Conservation (phyloP, 2,113 vertebrate species). For the Callocephalon fimbriatum region DNA sequence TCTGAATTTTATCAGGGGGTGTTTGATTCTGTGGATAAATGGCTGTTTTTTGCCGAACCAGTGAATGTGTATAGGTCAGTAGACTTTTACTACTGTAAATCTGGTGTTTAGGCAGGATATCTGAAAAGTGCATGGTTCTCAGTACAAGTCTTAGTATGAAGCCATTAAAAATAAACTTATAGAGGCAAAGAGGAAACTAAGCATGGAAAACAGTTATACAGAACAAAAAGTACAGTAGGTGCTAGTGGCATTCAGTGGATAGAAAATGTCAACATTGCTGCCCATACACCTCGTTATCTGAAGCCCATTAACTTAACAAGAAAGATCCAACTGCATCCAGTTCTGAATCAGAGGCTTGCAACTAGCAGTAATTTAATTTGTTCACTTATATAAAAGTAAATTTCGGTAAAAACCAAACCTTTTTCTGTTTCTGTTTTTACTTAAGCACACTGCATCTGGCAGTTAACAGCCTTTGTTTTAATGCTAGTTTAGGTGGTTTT, state of each 20-base stretch:
- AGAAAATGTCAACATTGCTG: not conserved
- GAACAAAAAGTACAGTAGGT: not conserved
- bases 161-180: accelerated
- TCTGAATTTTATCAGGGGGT: not conserved
- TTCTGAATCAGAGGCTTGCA: not conserved
- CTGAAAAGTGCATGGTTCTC: not conserved
- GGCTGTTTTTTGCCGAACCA: not conserved
- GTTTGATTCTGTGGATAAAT: not conserved
- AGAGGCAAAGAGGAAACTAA: not conserved
- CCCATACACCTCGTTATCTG: not conserved
- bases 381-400: not conserved
- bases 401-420: not conserved
- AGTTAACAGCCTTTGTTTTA: not conserved
- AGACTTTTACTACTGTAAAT: not conserved
- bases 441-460: not conserved
- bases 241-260: not conserved
- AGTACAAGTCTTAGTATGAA: not conserved
- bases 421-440: not conserved
- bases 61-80: not conserved
- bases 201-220: not conserved
- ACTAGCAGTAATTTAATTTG: not conserved
- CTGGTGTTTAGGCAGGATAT: not conserved
- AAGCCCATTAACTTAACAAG: not conserved
- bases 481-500: not conserved
- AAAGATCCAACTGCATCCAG: not conserved